phyloP scores from a whole-genome alignment of 2,113 vertebrate species.

The Prinia subflava region DNA sequence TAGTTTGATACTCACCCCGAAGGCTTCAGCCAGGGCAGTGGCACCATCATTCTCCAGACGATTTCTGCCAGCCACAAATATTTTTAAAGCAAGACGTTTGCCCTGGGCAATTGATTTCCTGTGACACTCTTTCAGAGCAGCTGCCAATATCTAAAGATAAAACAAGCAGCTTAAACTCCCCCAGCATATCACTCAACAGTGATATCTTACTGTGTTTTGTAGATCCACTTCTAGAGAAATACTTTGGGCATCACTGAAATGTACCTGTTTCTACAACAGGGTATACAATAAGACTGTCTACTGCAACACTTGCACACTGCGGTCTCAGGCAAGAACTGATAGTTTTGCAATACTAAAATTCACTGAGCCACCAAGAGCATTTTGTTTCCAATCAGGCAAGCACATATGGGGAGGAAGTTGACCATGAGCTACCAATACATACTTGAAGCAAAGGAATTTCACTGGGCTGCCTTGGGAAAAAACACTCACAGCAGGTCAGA shows the following conservation, averaged over 20 bases:
- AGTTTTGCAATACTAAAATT: not conserved
- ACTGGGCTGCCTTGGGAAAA: not conserved
- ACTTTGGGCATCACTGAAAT: not conserved
- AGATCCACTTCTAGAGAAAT: not conserved
- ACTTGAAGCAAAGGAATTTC: not conserved
- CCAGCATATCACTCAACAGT: not conserved
- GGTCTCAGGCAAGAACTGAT: not conserved
- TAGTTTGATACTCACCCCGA: slow-evolving; percentile 80
- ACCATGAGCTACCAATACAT: not conserved
- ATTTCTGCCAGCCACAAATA: slow-evolving; percentile 95
- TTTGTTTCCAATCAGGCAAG: not conserved
- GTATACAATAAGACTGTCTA: not conserved
- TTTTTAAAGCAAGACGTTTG: slow-evolving; percentile 84
- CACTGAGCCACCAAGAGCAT: not conserved
- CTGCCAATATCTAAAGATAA: slow-evolving; percentile 85
- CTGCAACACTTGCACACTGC: not conserved
- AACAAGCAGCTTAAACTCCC: not conserved
- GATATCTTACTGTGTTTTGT: not conserved
- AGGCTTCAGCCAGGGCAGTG: slow-evolving; percentile 91
- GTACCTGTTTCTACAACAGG: not conserved
- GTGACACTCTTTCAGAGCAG: slow-evolving; percentile 85
- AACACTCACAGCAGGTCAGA: not conserved
- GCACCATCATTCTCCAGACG: slow-evolving; percentile 96
- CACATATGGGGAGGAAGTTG: not conserved
- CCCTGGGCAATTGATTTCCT: slow-evolving; percentile 80